Evolutionary conservation across 2,888 invertebrate species (phyloP).

Genomic region (Sarcophaga caerulescens): DNA sequence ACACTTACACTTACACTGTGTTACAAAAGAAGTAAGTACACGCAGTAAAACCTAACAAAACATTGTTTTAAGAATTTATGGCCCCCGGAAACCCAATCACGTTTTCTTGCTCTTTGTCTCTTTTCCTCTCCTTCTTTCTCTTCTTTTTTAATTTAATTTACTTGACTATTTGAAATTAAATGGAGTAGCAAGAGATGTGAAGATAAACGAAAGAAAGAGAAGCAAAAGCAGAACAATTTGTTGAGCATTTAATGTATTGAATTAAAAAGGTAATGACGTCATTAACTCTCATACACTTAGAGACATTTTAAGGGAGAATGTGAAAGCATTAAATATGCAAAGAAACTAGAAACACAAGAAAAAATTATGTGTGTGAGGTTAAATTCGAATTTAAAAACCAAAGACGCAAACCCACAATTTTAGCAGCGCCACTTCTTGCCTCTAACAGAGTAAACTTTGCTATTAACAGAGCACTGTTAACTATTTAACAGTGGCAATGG

Average conservation of each 20-base stretch:
- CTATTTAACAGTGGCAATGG: no score
- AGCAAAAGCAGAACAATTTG: background rate
- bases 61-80: conserved; percentile 10
- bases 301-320: background rate
- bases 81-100: conserved; percentile 23
- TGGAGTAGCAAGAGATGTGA: background rate
- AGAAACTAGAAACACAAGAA: background rate
- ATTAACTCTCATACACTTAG: background rate
- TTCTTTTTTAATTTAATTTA: conserved; percentile 48
- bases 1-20: background rate
- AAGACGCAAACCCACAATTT: no score
- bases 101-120: background rate
- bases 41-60: conserved; percentile 1
- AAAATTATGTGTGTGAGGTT: no score
- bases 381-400: no score
- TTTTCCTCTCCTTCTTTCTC: no score
- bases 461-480: no score
- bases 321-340: background rate
- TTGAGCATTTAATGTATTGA: conserved; percentile 2
- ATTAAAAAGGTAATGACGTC: background rate
- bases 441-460: no score
- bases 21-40: background rate
- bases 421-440: no score
- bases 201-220: background rate
- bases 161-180: background rate